Evolutionary conservation across 37 sponge, comb jelly and placozoan species (phyloP).

Genomic region (Bolinopsis microptera): DNA sequence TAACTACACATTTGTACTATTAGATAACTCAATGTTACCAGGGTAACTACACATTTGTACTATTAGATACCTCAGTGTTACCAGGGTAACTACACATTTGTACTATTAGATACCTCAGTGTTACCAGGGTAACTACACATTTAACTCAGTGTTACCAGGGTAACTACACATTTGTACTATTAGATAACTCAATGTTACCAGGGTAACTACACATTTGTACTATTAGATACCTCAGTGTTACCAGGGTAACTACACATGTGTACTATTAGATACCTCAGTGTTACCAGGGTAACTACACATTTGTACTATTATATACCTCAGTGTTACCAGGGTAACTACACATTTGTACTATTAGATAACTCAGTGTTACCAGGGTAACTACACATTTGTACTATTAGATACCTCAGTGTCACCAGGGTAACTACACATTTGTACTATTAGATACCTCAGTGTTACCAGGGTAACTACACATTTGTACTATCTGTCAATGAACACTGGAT

Average conservation of each 20-base stretch:
- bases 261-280: too few relatives aligned
- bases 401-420: not conserved
- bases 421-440: not conserved
- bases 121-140: not conserved
- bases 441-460: not conserved
- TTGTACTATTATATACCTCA: too few relatives aligned
- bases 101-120: not conserved
- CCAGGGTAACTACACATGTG: too few relatives aligned
- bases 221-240: too few relatives aligned
- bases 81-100: not conserved
- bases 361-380: not conserved
- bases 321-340: not conserved
- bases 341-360: too few relatives aligned
- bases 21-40: constrained; percentile 44
- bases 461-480: not conserved
- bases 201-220: too few relatives aligned
- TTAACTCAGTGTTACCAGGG: not conserved
- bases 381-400: too few relatives aligned
- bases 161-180: too few relatives aligned
- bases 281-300: not conserved
- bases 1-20: not conserved
- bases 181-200: too few relatives aligned
- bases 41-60: constrained; percentile 9
- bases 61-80: constrained; percentile 53
- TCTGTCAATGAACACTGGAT: too few relatives aligned